Percentiles rank a stretch among this genome's conserved stretches.
Conservation (phyloP, 2,797 vertebrate genomes). For the Orestias chungarensis region DNA sequence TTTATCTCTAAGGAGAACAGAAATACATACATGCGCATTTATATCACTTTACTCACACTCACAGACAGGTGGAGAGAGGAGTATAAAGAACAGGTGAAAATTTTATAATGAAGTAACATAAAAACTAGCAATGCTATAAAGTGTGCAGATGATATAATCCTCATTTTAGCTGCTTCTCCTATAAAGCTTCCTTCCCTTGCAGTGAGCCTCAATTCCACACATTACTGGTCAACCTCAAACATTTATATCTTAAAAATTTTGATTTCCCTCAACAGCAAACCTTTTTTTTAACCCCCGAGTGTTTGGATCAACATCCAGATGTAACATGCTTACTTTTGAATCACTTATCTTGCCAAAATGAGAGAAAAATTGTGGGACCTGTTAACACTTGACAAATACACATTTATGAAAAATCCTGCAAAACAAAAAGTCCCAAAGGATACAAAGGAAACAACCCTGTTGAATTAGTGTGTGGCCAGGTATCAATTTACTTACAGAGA, state of each 20-base stretch:
- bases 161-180: slow-evolving; percentile 11
- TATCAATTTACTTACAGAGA: neutral
- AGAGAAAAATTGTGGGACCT: slow-evolving; percentile 36
- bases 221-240: slow-evolving; percentile 16
- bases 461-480: slow-evolving; percentile 16
- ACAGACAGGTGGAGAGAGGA: slow-evolving; percentile 21
- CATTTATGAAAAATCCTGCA: slow-evolving; percentile 3
- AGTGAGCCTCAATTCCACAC: slow-evolving; percentile 6
- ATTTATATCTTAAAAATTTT: slow-evolving; percentile 13
- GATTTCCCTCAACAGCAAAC: slow-evolving; percentile 28
- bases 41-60: too few species aligned
- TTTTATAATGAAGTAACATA: neutral
- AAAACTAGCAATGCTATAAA: neutral
- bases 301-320: neutral
- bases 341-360: slow-evolving; percentile 31
- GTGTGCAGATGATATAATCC: neutral
- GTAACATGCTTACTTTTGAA: slow-evolving; percentile 15
- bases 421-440: slow-evolving; percentile 10
- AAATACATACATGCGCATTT: slow-evolving; percentile 73
- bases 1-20: slow-evolving; percentile 82
- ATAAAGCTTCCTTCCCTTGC: neutral
- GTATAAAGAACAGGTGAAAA: slow-evolving; percentile 10
- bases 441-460: neutral
- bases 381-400: slow-evolving; percentile 7
- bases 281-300: neutral